Conservation (phyloP, 2,113 vertebrate species). For the Campylomormyrus numenius region DNA sequence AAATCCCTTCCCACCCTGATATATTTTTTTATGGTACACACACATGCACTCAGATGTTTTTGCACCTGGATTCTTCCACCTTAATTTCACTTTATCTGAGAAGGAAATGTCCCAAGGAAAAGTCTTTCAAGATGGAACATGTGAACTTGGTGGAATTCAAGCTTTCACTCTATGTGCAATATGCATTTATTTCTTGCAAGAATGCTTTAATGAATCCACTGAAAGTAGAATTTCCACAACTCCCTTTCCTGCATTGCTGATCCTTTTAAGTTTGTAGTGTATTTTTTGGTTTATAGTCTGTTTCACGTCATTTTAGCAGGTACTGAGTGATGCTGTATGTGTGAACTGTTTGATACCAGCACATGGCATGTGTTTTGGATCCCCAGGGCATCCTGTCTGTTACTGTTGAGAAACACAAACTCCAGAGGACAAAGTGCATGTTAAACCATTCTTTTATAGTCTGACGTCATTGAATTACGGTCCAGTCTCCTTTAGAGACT, state of each 20-base stretch:
- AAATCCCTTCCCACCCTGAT: neutral
- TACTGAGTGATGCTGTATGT: slow-evolving; percentile 96
- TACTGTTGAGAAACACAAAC: slow-evolving; percentile 83
- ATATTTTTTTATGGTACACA: neutral
- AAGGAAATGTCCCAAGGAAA: slow-evolving; percentile 38
- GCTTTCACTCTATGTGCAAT: slow-evolving; percentile 98
- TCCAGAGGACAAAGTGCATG: slow-evolving; percentile 76
- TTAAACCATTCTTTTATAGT: slow-evolving; percentile 34
- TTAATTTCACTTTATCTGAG: slow-evolving; percentile 48
- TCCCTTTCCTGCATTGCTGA: slow-evolving; percentile 70
- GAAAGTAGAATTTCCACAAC: slow-evolving; percentile 68
- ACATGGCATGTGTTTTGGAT: slow-evolving; percentile 87
- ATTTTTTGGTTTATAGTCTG: slow-evolving; percentile 63
- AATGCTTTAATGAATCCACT: slow-evolving; percentile 82
- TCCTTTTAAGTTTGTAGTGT: slow-evolving; percentile 24
- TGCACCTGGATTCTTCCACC: slow-evolving; percentile 17
- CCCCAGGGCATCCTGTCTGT: slow-evolving; percentile 73
- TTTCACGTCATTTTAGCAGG: slow-evolving; percentile 97
- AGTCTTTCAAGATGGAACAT: slow-evolving; percentile 67
- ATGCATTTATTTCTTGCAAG: slow-evolving; percentile 78
- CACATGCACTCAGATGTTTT: slow-evolving; percentile 23
- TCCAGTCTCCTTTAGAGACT: slow-evolving; percentile 58
- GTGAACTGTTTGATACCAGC: slow-evolving; percentile 81
- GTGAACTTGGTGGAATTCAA: slow-evolving; percentile 74
- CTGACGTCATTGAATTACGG: slow-evolving; percentile 63